phyloP scores from a whole-genome alignment of 2,888 invertebrate species.

The Oegoconia quadripuncta region DNA sequence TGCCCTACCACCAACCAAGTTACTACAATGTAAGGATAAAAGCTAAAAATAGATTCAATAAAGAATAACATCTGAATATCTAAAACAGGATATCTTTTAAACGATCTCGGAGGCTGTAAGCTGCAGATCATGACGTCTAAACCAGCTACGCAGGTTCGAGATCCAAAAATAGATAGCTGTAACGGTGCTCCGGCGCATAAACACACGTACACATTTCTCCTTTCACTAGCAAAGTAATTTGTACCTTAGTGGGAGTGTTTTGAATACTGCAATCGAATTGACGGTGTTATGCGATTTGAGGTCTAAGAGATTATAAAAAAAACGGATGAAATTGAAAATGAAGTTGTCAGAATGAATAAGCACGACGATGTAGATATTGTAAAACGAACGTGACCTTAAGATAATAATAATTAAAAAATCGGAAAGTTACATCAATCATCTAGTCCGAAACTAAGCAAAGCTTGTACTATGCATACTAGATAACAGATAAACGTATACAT shows the following conservation, averaged over 20 bases:
- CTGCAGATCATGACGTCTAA: conserved; percentile 5
- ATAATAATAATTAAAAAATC: no score
- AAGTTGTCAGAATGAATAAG: not conserved
- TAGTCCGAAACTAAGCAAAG: no score
- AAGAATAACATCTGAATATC: not conserved
- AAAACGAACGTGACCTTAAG: not conserved
- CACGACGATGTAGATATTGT: not conserved
- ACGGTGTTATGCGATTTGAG: not conserved
- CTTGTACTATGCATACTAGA: no score
- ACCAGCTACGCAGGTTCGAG: conserved; percentile 49
- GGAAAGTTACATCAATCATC: no score
- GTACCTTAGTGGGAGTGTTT: conserved; percentile 31
- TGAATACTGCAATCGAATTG: not conserved
- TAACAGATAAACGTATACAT: no score
- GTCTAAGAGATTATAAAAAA: not conserved
- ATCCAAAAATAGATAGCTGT: conserved; percentile 61
- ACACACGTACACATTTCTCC: conserved; percentile 62
- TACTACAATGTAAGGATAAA: no score
- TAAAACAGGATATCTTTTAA: not conserved
- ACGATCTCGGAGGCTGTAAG: not conserved
- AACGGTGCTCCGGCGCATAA: conserved; percentile 55
- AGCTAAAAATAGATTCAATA: no score
- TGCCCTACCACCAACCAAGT: no score
- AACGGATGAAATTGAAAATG: not conserved
- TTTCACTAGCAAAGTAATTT: conserved; percentile 52